Percentiles rank a stretch among this genome's conserved stretches.
Conservation (phyloP, 1,140 invertebrate species). For the Euglossa dilemma region DNA sequence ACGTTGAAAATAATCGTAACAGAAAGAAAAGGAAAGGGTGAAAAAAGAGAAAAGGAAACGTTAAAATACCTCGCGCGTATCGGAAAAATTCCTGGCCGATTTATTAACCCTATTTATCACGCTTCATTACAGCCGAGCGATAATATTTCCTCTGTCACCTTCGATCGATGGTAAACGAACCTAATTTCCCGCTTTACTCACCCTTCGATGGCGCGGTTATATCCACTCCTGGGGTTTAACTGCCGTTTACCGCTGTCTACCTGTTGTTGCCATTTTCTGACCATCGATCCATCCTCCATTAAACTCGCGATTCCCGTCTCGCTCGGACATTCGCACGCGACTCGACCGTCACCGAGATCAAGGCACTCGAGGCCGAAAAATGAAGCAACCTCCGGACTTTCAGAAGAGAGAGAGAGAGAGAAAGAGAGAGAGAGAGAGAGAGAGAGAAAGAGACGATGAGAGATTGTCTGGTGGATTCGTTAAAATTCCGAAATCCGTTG, state of each 20-base stretch:
- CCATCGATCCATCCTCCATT: neutral
- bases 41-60: neutral
- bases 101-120: neutral
- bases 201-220: neutral
- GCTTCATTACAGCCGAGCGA: neutral
- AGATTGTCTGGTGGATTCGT: neutral
- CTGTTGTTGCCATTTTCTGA: neutral
- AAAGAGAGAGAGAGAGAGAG: too few relatives aligned
- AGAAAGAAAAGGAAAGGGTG: too few relatives aligned
- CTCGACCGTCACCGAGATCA: too few relatives aligned
- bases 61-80: neutral
- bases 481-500: too few relatives aligned
- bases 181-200: neutral
- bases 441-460: too few relatives aligned
- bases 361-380: too few relatives aligned
- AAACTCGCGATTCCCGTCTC: too few relatives aligned
- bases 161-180: neutral
- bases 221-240: neutral
- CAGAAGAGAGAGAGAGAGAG: too few relatives aligned
- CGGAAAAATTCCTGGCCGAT: neutral
- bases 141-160: neutral
- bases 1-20: neutral
- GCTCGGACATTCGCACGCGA: too few relatives aligned
- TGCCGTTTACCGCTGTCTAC: too few relatives aligned
- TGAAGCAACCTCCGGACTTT: too few relatives aligned